These are phyloP conservation scores for Eugnorisma glareosa DNA, from an alignment of 2,888 invertebrate species.

Conservation along the genomic window DNA sequence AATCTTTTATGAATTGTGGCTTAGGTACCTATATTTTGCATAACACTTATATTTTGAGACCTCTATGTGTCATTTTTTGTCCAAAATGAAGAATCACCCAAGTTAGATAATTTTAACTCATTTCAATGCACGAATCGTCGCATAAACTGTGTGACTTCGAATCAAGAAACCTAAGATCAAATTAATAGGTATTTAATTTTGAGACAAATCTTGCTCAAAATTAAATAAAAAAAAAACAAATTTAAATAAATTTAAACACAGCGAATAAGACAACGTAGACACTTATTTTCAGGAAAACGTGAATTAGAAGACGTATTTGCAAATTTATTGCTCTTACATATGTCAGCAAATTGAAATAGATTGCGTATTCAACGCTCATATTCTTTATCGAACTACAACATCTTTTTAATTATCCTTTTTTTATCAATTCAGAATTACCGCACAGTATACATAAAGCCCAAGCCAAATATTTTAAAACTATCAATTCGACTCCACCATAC, in stretches of 20 bases:
- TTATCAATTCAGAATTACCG: neutral
- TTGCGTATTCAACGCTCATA: neutral
- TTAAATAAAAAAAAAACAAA: too few relatives aligned
- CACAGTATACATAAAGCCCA: neutral
- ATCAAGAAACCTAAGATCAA: neutral
- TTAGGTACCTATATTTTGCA: too few relatives aligned
- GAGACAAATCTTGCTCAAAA: neutral
- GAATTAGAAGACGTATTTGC: neutral
- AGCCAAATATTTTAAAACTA: neutral
- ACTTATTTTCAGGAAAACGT: neutral
- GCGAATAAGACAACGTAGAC: neutral
- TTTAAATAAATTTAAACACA: too few relatives aligned
- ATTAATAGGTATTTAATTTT: neutral
- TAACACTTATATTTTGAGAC: too few relatives aligned
- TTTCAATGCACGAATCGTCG: neutral
- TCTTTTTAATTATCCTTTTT: neutral
- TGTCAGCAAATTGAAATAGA: neutral
- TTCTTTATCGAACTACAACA: neutral
- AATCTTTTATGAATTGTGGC: too few relatives aligned
- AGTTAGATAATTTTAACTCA: neutral
- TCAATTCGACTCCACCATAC: conserved; percentile 69
- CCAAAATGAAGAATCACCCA: too few relatives aligned
- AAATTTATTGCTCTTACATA: neutral
- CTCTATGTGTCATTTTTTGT: too few relatives aligned
- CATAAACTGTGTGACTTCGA: neutral